Percentiles rank a stretch among this genome's conserved stretches.
Evolutionary conservation across 2,888 invertebrate species (phyloP).

Genomic region (Sericinus montela): DNA sequence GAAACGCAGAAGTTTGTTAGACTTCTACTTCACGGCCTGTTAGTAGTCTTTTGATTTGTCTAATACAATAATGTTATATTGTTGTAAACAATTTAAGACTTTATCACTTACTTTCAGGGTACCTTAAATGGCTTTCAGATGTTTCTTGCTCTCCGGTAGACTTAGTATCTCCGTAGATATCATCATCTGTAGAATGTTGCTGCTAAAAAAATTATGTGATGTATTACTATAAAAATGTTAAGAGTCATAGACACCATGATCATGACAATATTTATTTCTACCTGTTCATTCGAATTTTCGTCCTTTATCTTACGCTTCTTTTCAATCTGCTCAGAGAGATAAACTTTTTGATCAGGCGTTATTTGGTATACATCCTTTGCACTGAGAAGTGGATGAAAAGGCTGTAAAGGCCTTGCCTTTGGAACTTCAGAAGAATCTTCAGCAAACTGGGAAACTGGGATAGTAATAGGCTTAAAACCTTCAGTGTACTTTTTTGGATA

Average conservation of each 20-base stretch:
- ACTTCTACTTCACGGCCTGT: too few relatives aligned
- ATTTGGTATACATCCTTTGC: slow-evolving; percentile 43
- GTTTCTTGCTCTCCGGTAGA: slow-evolving; percentile 49
- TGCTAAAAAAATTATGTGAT: not conserved
- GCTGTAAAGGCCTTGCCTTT: slow-evolving; percentile 62
- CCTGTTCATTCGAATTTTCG: slow-evolving; percentile 34
- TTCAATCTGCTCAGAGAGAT: slow-evolving; percentile 66
- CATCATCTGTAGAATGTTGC: not conserved
- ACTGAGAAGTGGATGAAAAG: slow-evolving; percentile 49
- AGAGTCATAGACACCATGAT: not conserved
- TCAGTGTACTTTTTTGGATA: slow-evolving; percentile 80
- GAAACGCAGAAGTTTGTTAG: too few relatives aligned
- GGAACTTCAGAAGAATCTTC: slow-evolving; percentile 53
- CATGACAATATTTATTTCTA: slow-evolving; percentile 10
- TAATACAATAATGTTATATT: too few relatives aligned
- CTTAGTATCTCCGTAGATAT: slow-evolving; percentile 28
- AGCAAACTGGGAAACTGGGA: slow-evolving; percentile 55
- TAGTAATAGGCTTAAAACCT: slow-evolving; percentile 65
- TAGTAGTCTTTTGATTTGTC: too few relatives aligned
- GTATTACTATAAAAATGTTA: not conserved
- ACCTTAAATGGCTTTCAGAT: slow-evolving; percentile 58
- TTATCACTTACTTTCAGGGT: slow-evolving; percentile 55
- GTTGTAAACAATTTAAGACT: too few relatives aligned
- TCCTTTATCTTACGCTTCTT: slow-evolving; percentile 68
- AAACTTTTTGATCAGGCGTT: slow-evolving; percentile 51